Percentiles rank a stretch among this genome's conserved stretches.
These are phyloP conservation scores for Sapajus apella DNA, from an alignment of 2,113 vertebrate genomes.

Conservation along the genomic window DNA sequence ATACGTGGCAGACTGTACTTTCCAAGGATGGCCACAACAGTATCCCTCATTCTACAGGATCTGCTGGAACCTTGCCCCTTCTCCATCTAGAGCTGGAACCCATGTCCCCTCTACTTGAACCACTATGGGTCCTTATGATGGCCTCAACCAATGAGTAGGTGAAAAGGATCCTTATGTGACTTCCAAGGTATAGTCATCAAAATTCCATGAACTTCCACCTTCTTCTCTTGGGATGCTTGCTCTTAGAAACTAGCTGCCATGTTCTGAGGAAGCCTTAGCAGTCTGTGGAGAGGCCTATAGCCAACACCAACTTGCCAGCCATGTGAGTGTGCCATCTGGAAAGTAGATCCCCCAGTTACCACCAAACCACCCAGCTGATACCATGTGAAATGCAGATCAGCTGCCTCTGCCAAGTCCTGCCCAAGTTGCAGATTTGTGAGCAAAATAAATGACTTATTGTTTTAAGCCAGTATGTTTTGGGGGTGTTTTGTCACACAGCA, in stretches of 20 bases:
- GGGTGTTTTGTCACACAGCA: neutral
- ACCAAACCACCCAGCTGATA: neutral
- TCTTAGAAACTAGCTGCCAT: neutral
- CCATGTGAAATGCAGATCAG: neutral
- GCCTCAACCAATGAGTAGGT: neutral
- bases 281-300: neutral
- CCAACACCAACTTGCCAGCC: neutral
- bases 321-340: accelerated
- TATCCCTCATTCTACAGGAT: accelerated
- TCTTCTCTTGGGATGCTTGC: neutral
- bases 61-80: neutral
- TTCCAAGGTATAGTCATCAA: neutral
- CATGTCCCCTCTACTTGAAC: neutral
- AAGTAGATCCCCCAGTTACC: neutral
- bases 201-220: neutral
- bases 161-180: neutral
- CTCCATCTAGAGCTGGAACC: neutral
- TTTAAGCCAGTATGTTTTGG: neutral
- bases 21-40: neutral
- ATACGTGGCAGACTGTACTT: neutral
- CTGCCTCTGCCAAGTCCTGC: neutral
- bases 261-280: neutral
- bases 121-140: neutral
- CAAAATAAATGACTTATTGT: neutral
- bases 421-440: neutral